Conservation (phyloP, 2,888 invertebrate species). For the Aspidiotus destructor region DNA sequence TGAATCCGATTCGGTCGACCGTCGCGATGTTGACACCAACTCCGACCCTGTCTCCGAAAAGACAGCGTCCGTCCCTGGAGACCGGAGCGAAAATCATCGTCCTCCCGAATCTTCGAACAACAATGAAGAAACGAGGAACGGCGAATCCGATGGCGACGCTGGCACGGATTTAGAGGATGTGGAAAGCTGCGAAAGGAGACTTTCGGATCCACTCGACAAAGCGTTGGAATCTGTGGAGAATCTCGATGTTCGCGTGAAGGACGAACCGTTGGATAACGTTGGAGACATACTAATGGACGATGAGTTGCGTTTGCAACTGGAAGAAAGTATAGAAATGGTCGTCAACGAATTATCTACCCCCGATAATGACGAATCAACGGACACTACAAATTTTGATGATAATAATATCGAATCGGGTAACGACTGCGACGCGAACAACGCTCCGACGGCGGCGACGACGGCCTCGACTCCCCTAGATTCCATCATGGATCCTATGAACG, state of each 20-base stretch:
- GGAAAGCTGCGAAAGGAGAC: too few species aligned
- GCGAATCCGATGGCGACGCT: neutral
- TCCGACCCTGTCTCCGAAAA: too few species aligned
- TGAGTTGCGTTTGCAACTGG: constrained; percentile 19
- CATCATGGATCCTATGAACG: neutral
- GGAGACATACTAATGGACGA: constrained; percentile 18
- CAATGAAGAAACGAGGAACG: neutral
- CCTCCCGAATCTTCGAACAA: neutral
- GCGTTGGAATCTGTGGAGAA: neutral
- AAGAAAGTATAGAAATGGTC: constrained; percentile 24
- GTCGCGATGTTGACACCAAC: too few species aligned
- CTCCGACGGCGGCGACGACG: neutral
- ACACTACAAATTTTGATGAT: neutral
- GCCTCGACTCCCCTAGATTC: neutral
- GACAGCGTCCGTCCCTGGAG: too few species aligned
- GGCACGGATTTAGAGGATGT: neutral
- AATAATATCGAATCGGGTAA: neutral
- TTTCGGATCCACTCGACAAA: neutral
- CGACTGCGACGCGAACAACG: neutral
- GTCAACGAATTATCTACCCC: constrained; percentile 19
- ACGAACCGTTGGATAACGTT: constrained; percentile 15
- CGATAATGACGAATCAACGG: neutral
- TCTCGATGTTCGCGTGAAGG: constrained; percentile 6
- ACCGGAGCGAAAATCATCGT: neutral
- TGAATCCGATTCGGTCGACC: too few species aligned